phyloP scores from a whole-genome alignment of 2,888 invertebrate genomes.

The Agapostemon virescens region DNA sequence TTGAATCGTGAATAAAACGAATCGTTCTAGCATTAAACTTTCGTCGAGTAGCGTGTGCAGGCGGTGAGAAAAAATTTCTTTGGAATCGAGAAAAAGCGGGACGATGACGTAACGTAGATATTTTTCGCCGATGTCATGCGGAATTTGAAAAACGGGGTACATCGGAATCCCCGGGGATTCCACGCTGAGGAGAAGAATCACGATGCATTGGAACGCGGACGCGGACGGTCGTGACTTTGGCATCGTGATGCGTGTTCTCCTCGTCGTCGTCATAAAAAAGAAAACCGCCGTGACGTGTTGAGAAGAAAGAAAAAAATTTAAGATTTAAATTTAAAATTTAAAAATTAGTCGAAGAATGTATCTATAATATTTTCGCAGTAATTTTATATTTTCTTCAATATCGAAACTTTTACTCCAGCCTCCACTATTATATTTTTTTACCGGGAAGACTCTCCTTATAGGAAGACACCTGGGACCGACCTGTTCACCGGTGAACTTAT shows the following conservation, averaged over 20 bases:
- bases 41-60: too few species aligned
- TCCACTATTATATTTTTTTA: too few species aligned
- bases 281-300: neutral
- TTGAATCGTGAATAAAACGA: too few species aligned
- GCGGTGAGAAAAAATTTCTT: too few species aligned
- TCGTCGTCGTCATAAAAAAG: constrained; percentile 20
- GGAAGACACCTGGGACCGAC: constrained; percentile 27
- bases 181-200: constrained; percentile 30
- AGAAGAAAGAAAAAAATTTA: too few species aligned
- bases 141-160: constrained; percentile 6
- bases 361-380: too few species aligned
- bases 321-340: too few species aligned
- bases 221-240: neutral
- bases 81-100: too few species aligned
- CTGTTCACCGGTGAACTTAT: constrained; percentile 26
- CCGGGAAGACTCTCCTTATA: neutral
- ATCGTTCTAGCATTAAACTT: too few species aligned
- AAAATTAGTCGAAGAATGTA: too few species aligned
- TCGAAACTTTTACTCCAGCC: too few species aligned
- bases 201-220: constrained; percentile 30
- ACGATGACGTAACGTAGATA: neutral
- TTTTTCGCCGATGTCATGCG: neutral
- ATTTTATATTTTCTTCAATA: too few species aligned
- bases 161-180: neutral
- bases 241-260: neutral